Evolutionary conservation across 92 coral and sea anemone genomes (phyloP).

Genomic region (Epizoanthus illoricatus): DNA sequence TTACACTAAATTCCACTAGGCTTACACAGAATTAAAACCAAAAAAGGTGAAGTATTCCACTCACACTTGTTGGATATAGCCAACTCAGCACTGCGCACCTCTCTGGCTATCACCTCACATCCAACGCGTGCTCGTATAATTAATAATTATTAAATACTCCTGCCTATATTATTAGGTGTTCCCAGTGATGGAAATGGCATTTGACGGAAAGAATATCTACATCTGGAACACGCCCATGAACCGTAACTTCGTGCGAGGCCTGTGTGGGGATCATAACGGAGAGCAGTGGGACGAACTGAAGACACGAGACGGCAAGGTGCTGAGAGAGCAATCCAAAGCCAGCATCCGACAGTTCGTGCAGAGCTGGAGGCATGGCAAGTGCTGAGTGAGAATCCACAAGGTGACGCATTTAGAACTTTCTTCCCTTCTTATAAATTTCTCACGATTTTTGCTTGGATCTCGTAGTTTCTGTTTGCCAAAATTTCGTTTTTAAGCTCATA

Average conservation of each 20-base stretch:
- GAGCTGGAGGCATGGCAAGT: conserved; percentile 23
- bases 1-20: no score
- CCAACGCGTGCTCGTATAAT: no score
- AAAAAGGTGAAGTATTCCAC: no score
- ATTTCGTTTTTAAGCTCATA: no score
- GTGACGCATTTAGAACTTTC: no score
- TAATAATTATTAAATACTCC: neutral
- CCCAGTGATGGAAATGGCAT: conserved; percentile 26
- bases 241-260: neutral
- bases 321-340: neutral
- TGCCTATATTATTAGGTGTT: neutral
- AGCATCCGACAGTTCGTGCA: conserved; percentile 1
- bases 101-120: no score
- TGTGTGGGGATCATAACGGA: conserved; percentile 35
- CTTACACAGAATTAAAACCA: no score
- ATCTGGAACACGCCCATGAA: conserved; percentile 23
- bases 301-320: neutral
- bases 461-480: no score
- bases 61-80: no score
- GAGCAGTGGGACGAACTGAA: conserved; percentile 35
- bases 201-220: neutral
- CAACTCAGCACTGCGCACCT: no score
- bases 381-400: neutral
- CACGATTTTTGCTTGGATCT: no score
- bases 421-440: no score